Evolutionary conservation across 2,797 vertebrate genomes (phyloP).

Genomic region (Linurgus olivaceus): DNA sequence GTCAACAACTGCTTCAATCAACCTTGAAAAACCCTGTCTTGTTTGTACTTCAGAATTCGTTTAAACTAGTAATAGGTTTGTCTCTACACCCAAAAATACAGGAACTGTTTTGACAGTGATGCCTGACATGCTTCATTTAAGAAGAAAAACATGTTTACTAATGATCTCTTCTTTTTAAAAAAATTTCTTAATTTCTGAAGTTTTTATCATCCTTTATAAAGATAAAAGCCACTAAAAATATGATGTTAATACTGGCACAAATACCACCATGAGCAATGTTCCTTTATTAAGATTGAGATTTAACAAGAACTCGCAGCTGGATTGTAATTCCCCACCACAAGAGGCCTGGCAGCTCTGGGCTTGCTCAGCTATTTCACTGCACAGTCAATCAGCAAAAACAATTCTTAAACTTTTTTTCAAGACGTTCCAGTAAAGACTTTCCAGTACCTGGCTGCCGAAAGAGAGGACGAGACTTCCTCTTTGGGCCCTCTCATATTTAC

Average conservation of each 20-base stretch:
- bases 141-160: background rate
- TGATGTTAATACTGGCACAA: constrained; percentile 10
- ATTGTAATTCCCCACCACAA: background rate
- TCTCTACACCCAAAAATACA: background rate
- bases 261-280: background rate
- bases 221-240: constrained; percentile 24
- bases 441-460: background rate
- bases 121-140: background rate
- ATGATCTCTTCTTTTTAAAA: background rate
- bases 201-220: constrained; percentile 5
- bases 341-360: background rate
- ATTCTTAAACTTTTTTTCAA: background rate
- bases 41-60: background rate
- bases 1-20: constrained; percentile 11
- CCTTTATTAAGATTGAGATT: background rate
- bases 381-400: background rate
- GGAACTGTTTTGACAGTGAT: constrained; percentile 8
- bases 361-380: background rate
- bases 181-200: background rate
- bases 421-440: background rate
- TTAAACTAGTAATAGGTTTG: background rate
- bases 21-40: background rate
- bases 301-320: background rate
- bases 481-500: background rate
- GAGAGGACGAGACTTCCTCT: background rate